These are phyloP conservation scores for Drosophila aff. DNA, from an alignment of 1,140 invertebrate genomes.

Conservation along the genomic window DNA sequence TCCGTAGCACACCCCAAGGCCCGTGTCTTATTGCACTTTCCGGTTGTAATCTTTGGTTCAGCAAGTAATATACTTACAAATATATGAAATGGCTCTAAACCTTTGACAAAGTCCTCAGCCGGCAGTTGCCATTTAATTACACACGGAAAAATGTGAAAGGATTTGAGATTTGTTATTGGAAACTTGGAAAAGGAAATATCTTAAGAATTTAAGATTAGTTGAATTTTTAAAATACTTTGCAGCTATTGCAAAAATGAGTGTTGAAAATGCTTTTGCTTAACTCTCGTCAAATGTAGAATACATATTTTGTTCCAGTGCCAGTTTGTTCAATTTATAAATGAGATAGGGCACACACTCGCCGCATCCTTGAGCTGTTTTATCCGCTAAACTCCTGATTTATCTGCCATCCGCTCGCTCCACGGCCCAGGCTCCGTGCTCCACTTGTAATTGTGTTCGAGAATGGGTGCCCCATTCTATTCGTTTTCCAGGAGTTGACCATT, in stretches of 20 bases:
- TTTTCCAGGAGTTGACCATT: slow-evolving; percentile 38
- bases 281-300: too few species aligned
- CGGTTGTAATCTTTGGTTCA: slow-evolving; percentile 20
- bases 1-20: not conserved
- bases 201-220: too few species aligned
- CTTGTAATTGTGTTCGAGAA: slow-evolving; percentile 32
- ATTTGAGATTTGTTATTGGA: too few species aligned
- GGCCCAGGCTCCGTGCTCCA: not conserved
- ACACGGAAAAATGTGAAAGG: not conserved
- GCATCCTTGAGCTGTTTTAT: slow-evolving; percentile 27
- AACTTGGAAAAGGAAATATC: too few species aligned
- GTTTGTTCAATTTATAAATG: slow-evolving; percentile 48
- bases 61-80: slow-evolving; percentile 23
- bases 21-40: slow-evolving; percentile 22
- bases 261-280: too few species aligned
- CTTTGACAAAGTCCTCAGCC: slow-evolving; percentile 13
- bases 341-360: slow-evolving; percentile 54
- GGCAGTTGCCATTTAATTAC: slow-evolving; percentile 33
- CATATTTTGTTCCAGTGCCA: slow-evolving; percentile 6
- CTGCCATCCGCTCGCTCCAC: slow-evolving; percentile 17
- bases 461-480: slow-evolving; percentile 16
- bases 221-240: too few species aligned
- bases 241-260: too few species aligned
- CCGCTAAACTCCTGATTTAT: slow-evolving; percentile 49
- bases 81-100: slow-evolving; percentile 32